Base-by-base conservation (phyloP, 2,888 invertebrate species). In the Iselma pallidipennis region DNA sequence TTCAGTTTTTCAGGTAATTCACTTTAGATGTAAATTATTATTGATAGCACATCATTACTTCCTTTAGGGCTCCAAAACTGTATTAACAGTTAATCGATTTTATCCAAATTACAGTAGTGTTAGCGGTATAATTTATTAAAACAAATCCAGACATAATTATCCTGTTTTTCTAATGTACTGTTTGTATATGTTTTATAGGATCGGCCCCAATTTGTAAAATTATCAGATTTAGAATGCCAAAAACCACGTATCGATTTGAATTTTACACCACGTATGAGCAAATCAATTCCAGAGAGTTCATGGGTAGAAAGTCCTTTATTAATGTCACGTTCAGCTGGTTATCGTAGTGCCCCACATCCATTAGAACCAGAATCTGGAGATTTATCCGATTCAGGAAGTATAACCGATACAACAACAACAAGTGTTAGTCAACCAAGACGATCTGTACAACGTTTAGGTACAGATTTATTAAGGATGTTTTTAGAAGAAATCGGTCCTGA, bases 391-490 rank as follows among this genome's bases (percentile, higher is more conserved):
- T 73, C 74, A 14, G 78, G 78, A 53, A 71, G 71, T 29, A 69
- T 66, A 58, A 71, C 72, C 25, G 65, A 66, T 16, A 69, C 66
- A 63, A 25, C 65, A 69, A 31, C 31, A 14, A 16, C 9, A 1
- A 25, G 37, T 25, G 6, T 82, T 12, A 78, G 81, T n/a, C 86
- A 77, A 78, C 82, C 84, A 81, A 87, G 87, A 9, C 85, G 70
- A 37, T 74, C 75, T 9, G 73, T 74, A 25, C 74, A 72, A 26
- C 70, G 91, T 48, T 83, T 96, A 9, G 95, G 95, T 0, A 92
- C 94, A 75, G 95, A 96, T 81, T 82, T 96, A 56, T 83, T 96
- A 26, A 86, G 93, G 67, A 95, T 96, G 95, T 96, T 96, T 79
- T 81, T 94, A 64, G 94, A 95, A 76, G 95, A 95, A 82, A 91